phyloP scores from a whole-genome alignment of 2,113 vertebrate species.

The Nasalis larvatus region DNA sequence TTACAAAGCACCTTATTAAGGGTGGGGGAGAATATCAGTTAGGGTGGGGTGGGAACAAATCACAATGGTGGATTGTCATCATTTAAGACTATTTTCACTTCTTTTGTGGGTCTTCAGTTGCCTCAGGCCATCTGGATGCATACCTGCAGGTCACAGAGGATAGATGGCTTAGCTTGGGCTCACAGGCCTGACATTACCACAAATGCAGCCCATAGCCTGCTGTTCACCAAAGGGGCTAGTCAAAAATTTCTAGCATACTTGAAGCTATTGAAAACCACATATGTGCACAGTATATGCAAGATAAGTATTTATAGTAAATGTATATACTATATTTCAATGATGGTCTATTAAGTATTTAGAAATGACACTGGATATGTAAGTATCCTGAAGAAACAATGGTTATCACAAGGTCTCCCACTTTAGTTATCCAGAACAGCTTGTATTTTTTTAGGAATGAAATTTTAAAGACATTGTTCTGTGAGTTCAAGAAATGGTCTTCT shows the following conservation, averaged over 20 bases:
- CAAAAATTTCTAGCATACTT: neutral
- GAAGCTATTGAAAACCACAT: neutral
- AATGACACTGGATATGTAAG: neutral
- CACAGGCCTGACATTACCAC: neutral
- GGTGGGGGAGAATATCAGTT: too few relatives aligned
- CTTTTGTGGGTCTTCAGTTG: too few relatives aligned
- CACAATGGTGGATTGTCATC: too few relatives aligned
- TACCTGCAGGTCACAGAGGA: too few relatives aligned
- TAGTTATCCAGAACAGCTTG: neutral
- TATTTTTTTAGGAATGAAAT: slow-evolving; percentile 1
- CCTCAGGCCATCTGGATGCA: too few relatives aligned
- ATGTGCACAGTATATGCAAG: neutral
- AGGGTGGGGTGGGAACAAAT: too few relatives aligned
- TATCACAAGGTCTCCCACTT: neutral
- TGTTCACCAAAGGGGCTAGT: neutral
- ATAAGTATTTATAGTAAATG: neutral
- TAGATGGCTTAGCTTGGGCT: too few relatives aligned
- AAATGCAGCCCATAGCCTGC: neutral
- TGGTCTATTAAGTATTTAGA: neutral
- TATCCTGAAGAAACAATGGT: neutral
- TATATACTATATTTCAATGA: neutral
- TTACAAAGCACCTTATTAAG: too few relatives aligned
- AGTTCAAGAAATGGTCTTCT: slow-evolving; percentile 12
- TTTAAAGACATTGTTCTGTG: slow-evolving; percentile 3
- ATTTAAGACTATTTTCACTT: too few relatives aligned